Base-by-base conservation (phyloP, 2,888 invertebrate species). In the Euzetes globulus region DNA sequence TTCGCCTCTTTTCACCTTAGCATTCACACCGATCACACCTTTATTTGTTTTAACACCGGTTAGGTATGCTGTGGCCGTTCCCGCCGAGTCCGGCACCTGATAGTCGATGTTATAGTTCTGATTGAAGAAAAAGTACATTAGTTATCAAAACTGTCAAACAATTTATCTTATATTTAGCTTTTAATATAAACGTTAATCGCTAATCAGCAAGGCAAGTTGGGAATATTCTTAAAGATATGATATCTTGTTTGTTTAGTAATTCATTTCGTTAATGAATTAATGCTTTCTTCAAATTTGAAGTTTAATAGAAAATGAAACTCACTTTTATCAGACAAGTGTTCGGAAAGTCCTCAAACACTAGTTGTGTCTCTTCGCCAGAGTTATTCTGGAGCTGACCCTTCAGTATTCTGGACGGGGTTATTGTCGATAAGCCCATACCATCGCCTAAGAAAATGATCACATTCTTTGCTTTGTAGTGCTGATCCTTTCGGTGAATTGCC, bases 11-110 rank as follows among this genome's bases (percentile, higher is more conserved):
- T 82, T 82, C 0, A 90, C 90, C 0, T 86, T 85, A 0, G 86
- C 90, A 33, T 88, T 88, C 0, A 92, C 86, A 0, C 92, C 92
- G 25, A 92, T 85, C 0, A 91, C 90, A 2, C 88, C 89, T 72
- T 87, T 86, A 81, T 91, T 91, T 5, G 87, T 88, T 83, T 92
- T 92, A 0, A 91, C 88, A 0, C 92, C 92, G 22, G 87, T 85
- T 55, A 91, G 83, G 80, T 90, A 91, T 0, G 92, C 91, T 19
- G 94, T 94, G 0, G 92, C 94, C 0, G 94, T 90, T 58, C 90
- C 89, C 0, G 93, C 91, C 0, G 94, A 94, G 81, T 95, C 95
- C 0, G 94, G 90, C 0, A 93, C 92, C 85, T 91, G 89, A 80
- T 89, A 90, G 81, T 95, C 88, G 0, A 90, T 88, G 75, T 90